Evolutionary conservation across 2,113 vertebrate species (phyloP), one percentile per base, ranked within the genome.

Genomic region (Xiphophorus couchianus): DNA sequence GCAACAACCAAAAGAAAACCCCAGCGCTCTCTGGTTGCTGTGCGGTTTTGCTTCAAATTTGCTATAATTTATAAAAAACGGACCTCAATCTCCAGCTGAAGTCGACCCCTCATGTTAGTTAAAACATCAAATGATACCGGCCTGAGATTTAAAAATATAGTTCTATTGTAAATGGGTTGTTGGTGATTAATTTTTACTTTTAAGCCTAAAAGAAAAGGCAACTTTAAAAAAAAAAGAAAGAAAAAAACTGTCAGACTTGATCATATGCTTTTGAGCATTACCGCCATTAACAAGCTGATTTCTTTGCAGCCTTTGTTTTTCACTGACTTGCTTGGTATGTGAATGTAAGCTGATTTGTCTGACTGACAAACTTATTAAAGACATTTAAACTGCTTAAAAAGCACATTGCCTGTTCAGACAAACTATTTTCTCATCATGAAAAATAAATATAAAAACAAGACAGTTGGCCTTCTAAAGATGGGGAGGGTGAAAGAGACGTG

Each of bases 401-500:
- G 10, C 30, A 60, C 44, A 28, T 48, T 72, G 42, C 4, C 63
- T 35, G 17, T 73, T 74, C 51, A 69, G 51, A 42, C 66, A 60
- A 54, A 35, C 71, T 42, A 73, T 66, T 82, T 25, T 73, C 62
- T 25, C 25, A 67, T 54, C 15, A 76, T 39, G 42, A 60, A 76
- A 81, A 71, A 64, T 64, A 48, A 15, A 42, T 37, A 19, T 78
- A 84, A 83, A n/a, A 25, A 80, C 77, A 74, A 1, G 69, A 14
- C 35, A 63, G 15, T 73, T 17, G 0, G n/a, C 62, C 37, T 42
- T 70, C 12, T 82, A 19, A 48, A 48, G 65, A 86, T 62, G 76
- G 33, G 60, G 67, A 71, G 71, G 76, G 74, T 42, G 14, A 82
- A 89, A 89, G 76, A 65, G 78, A 66, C 65, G 1, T 19, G 14